phyloP scores from a whole-genome alignment of 2,113 vertebrate species.

The Columba livia region DNA sequence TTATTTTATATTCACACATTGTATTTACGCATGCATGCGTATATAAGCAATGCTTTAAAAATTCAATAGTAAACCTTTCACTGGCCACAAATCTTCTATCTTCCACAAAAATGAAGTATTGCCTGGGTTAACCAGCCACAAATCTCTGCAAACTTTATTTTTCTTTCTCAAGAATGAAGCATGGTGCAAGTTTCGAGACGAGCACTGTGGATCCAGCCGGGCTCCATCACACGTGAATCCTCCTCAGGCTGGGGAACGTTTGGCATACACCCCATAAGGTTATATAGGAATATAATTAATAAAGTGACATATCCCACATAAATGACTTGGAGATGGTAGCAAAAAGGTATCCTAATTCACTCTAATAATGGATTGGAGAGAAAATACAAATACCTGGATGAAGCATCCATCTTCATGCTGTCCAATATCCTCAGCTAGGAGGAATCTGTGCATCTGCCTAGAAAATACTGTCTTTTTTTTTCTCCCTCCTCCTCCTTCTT shows the following conservation, averaged over 20 bases:
- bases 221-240: not conserved
- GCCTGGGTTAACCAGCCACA: not conserved
- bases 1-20: not conserved
- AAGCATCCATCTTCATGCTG: not conserved
- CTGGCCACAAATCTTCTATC: not conserved
- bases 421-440: not conserved
- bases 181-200: not conserved
- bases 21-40: not conserved
- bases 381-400: constrained; percentile 16
- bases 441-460: not conserved
- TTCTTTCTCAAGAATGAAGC: not conserved
- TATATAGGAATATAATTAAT: constrained; percentile 18
- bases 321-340: constrained; percentile 37
- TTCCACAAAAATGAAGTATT: constrained; percentile 3
- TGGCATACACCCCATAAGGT: not conserved
- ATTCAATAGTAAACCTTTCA: not conserved
- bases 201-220: accelerated
- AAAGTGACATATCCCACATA: not conserved
- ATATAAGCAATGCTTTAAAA: not conserved
- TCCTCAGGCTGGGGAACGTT: not conserved
- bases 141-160: not conserved
- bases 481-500: not conserved
- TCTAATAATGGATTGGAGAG: not conserved
- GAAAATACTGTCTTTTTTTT: not conserved
- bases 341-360: not conserved